Evolutionary conservation across 2,797 vertebrate species (phyloP).

Genomic region (Sorex maritimensis): DNA sequence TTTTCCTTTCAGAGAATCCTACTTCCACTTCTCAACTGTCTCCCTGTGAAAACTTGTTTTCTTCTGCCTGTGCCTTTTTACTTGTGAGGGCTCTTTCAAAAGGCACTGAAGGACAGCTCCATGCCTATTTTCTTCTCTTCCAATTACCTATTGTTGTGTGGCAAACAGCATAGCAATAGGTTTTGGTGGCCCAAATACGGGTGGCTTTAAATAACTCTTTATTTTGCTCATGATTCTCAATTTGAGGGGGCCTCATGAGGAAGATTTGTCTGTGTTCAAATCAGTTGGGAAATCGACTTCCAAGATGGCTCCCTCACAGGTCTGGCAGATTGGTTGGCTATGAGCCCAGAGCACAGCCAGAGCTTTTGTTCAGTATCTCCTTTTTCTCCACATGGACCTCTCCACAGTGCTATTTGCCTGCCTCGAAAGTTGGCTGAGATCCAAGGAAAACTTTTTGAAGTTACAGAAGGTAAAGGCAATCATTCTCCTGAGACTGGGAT

Average conservation of each 20-base stretch:
- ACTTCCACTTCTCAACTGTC: not conserved
- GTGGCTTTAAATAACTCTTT: conserved; percentile 15
- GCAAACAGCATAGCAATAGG: not conserved
- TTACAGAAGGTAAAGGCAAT: not conserved
- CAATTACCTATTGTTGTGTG: not conserved
- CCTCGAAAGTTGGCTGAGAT: not conserved
- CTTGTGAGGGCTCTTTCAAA: not conserved
- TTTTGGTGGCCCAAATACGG: not conserved
- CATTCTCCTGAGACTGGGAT: conserved; percentile 21
- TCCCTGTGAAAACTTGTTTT: not conserved
- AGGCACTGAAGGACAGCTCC: not conserved
- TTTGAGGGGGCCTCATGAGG: not conserved
- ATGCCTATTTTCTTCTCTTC: not conserved
- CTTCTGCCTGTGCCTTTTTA: conserved; percentile 18
- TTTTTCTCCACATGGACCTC: not conserved
- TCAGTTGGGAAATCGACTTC: not conserved
- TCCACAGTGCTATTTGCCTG: not conserved
- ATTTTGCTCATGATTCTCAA: conserved; percentile 8
- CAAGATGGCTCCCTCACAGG: not conserved
- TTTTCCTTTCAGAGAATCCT: conserved; percentile 23
- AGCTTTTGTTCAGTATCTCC: not conserved
- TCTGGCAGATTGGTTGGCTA: not conserved
- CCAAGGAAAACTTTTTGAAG: conserved; percentile 20
- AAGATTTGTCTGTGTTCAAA: not conserved
- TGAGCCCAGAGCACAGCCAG: not conserved